Base-by-base conservation (phyloP, 2,797 vertebrate genomes). In the Sebastes minor region DNA sequence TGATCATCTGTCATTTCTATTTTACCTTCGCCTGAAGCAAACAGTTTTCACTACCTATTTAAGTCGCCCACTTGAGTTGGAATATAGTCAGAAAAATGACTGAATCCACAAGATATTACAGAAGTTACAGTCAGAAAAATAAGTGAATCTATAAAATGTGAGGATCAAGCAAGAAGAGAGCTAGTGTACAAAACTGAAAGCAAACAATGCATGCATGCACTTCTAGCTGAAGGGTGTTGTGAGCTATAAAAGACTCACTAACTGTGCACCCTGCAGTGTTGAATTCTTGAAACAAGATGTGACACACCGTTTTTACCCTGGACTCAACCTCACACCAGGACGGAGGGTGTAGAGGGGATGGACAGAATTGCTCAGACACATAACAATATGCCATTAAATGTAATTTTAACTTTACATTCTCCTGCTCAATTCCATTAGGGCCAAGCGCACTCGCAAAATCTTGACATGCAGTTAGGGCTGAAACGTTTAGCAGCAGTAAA, bases 1-100 rank as follows among this genome's bases (percentile, higher is more conserved):
- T 82, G 77, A 88, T 74, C 20, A 10, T 67, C 76, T 42, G 74
- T 81, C 64, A 68, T 72, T 85, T 86, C 33, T 27, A 80, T 42
- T 81, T 72, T n/a, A 53, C 63, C 28, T 61, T 75, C n/a, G 12
- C 27, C 38, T 76, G 30, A 65, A 71, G 61, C 59, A 71, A 76
- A 69, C 12, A 4, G 12, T 62, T 62, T 76, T 72, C n/a, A 71
- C 35, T 73, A 38, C 46, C n/a, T 71, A 53, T 76, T 22, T 76
- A 30, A 80, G 32, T 63, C 72, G 9, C 33, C 74, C 38, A 80
- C 64, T 77, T 27, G 8, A 55, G 27, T 52, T 85, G 76, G 65
- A 73, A 16, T 33, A 3, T 33, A 14, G 11, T 79, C 77, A 82
- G 16, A 82, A 75, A 82, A 83, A 74, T 77, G 67, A 86, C 33